Base-by-base conservation (phyloP, 2,113 vertebrate genomes). In the Craseonycteris thonglongyai region DNA sequence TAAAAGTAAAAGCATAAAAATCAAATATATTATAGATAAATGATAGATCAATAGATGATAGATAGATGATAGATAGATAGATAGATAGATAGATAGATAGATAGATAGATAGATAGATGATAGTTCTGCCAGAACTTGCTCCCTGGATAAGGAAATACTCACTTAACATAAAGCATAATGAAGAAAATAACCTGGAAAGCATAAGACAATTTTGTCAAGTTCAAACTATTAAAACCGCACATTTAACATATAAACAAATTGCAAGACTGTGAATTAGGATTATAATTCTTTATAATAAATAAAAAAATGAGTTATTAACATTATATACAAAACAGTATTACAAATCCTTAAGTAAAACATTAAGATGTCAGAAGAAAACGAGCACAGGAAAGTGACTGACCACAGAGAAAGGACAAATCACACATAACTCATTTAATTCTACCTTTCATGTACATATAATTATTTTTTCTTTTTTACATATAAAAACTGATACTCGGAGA, bases 161-260 rank as follows among this genome's bases (percentile, higher is more conserved):
- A 74, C 11, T 71, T 58, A 78, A 76, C 15, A 68, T n/a, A 61
- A 86, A 63, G 35, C 3, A 88, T 54, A 69, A 22, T 74, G 19
- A 16, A 88, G 16, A 47, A 85, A 59, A 88, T 45, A 91, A 85
- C 66, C 19, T 42, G 4, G 35, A 54, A 22, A 91, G 14, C 18
- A 68, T 1, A 12, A 35, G 51, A 10, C 16, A 69, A 61, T 69
- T 83, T 71, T 90, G 5, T 18, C 16, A 33, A 42, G 5, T 74
- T 69, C 4, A 42, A 86, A 89, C 69, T 92, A 80, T 86, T 78
- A 71, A 95, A 90, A 15, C 10, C 33, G 22, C 4, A 63, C 24
- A 51, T 72, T 95, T 90, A 40, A 90, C 84, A 84, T 59, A 79
- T 65, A 83, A 87, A 83, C 30, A 66, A 79, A 90, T 87, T 92